phyloP scores from a whole-genome alignment of 2,797 vertebrate genomes.

The Phoxinus dragarum region DNA sequence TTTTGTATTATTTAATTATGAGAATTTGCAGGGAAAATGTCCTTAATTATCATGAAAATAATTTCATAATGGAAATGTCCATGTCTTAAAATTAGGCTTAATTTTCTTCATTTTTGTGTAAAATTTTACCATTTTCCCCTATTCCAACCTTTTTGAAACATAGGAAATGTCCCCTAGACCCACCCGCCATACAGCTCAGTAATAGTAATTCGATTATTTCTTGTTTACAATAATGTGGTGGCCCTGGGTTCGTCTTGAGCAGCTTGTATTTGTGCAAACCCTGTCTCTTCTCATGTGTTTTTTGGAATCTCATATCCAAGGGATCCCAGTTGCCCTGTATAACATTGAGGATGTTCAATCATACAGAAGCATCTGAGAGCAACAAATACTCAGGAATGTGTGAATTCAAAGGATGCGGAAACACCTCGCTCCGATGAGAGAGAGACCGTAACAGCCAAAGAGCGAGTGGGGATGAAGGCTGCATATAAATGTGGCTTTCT shows the following conservation, averaged over 20 bases:
- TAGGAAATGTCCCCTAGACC: background rate
- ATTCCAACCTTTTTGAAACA: background rate
- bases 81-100: background rate
- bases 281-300: slow-evolving; percentile 35
- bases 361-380: slow-evolving; percentile 66
- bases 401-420: slow-evolving; percentile 72
- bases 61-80: background rate
- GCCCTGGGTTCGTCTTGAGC: slow-evolving; percentile 60
- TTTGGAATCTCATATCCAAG: slow-evolving; percentile 20
- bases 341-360: slow-evolving; percentile 63
- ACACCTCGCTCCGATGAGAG: background rate
- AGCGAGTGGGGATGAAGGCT: background rate
- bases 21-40: background rate
- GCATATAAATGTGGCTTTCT: slow-evolving; percentile 47
- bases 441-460: background rate
- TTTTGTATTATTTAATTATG: too few relatives aligned
- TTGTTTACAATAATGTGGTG: slow-evolving; percentile 53
- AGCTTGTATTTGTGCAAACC: slow-evolving; percentile 49
- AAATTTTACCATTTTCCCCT: background rate
- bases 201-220: slow-evolving; percentile 62
- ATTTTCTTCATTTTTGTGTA: background rate
- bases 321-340: slow-evolving; percentile 51
- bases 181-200: background rate
- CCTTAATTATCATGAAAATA: background rate
- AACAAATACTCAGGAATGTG: slow-evolving; percentile 61